phyloP scores from a whole-genome alignment of 2,888 invertebrate genomes.

The Euplexia lucipara region DNA sequence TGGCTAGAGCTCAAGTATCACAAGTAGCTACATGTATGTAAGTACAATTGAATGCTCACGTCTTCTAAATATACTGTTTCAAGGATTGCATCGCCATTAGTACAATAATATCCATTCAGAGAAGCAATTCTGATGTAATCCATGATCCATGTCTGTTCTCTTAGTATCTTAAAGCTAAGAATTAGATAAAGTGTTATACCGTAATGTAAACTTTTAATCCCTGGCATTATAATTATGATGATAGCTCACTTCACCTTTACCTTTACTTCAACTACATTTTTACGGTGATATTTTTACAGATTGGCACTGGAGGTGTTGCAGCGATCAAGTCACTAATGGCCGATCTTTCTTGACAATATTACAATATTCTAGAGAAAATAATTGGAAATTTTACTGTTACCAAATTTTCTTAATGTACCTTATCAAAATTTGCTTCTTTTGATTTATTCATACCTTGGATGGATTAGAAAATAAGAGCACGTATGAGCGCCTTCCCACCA shows the following conservation, averaged over 20 bases:
- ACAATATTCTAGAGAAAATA: not conserved
- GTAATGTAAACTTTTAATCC: too few relatives aligned
- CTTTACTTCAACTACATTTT: too few relatives aligned
- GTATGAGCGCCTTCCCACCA: conserved; percentile 27
- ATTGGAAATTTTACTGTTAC: not conserved
- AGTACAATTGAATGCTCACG: conserved; percentile 39
- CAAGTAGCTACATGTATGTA: conserved; percentile 32
- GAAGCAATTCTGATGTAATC: conserved; percentile 33
- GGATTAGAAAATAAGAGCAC: conserved; percentile 19
- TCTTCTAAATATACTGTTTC: conserved; percentile 53
- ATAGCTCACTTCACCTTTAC: too few relatives aligned
- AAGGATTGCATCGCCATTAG: conserved; percentile 38
- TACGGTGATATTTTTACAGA: too few relatives aligned
- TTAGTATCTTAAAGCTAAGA: too few relatives aligned
- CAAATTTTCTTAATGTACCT: not conserved
- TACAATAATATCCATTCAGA: conserved; percentile 30
- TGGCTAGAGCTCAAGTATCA: conserved; percentile 48
- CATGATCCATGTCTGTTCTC: not conserved
- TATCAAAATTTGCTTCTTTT: not conserved
- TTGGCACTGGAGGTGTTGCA: not conserved
- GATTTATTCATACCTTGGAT: not conserved
- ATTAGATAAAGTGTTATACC: too few relatives aligned
- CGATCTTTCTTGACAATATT: not conserved
- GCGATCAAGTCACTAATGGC: not conserved
- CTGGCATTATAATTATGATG: too few relatives aligned